These are phyloP conservation scores for Micromesistius poutassou DNA, from an alignment of 2,797 vertebrate species.

Conservation along the genomic window DNA sequence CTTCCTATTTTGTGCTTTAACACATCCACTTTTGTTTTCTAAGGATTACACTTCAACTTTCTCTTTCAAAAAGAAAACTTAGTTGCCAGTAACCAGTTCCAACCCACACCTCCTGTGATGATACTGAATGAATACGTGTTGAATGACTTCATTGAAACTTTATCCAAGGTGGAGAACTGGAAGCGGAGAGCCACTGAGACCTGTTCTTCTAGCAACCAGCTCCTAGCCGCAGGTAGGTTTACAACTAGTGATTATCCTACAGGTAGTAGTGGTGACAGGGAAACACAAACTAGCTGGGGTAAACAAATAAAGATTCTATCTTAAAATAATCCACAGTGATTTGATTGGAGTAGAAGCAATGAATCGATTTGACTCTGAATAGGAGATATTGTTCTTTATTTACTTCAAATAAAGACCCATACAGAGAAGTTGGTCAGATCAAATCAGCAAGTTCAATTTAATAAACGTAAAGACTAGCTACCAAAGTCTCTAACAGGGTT, in stretches of 20 bases:
- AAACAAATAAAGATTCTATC: slow-evolving; percentile 74
- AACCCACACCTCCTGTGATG: not conserved
- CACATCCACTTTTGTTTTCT: not conserved
- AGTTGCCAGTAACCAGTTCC: not conserved
- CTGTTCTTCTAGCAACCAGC: slow-evolving; percentile 83
- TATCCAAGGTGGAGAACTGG: slow-evolving; percentile 83
- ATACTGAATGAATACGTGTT: not conserved
- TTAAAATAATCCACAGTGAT: slow-evolving; percentile 17
- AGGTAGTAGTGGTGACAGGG: slow-evolving; percentile 20
- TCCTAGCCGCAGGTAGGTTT: slow-evolving; percentile 81
- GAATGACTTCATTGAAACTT: not conserved
- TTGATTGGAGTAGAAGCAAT: slow-evolving; percentile 8
- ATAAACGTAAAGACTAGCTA: slow-evolving; percentile 25
- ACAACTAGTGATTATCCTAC: not conserved
- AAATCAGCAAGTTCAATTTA: slow-evolving; percentile 11
- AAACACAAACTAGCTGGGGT: slow-evolving; percentile 62
- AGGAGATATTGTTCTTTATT: slow-evolving; percentile 26
- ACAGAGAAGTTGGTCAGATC: not conserved
- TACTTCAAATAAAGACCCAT: not conserved
- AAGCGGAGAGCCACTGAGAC: slow-evolving; percentile 76
- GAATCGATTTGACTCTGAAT: slow-evolving; percentile 21
- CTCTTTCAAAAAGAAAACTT: not conserved
- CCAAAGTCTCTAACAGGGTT: slow-evolving; percentile 56
- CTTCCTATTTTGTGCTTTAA: not conserved
- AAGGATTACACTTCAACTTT: not conserved